Conservation (phyloP, 2,113 vertebrate species). For the Menura novaehollandiae region DNA sequence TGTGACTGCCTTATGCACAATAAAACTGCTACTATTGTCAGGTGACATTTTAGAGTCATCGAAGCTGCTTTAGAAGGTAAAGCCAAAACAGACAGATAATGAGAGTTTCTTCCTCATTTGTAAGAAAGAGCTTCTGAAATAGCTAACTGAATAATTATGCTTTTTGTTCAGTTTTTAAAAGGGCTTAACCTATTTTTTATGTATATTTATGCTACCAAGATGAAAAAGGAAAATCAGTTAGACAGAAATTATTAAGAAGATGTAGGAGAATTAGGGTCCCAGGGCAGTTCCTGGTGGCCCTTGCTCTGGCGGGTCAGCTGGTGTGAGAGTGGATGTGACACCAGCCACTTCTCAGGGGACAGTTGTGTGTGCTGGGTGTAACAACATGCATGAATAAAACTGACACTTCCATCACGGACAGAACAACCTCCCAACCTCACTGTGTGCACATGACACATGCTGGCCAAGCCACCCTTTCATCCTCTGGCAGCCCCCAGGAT, state of each 20-base stretch:
- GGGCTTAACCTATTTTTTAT: background rate
- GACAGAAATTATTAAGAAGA: background rate
- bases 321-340: fast-evolving
- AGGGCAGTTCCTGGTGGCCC: background rate
- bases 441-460: fast-evolving
- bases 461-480: background rate
- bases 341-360: background rate
- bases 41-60: background rate
- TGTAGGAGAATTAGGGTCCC: background rate
- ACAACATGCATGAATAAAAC: background rate
- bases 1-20: background rate
- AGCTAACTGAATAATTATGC: background rate
- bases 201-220: background rate
- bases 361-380: background rate
- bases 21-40: background rate
- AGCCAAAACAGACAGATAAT: background rate
- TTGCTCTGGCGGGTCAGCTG: background rate
- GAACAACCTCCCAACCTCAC: background rate
- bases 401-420: background rate
- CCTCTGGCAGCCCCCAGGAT: background rate
- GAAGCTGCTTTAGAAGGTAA: background rate
- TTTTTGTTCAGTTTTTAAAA: background rate
- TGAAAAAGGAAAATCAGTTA: background rate
- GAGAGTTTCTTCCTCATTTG: background rate
- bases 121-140: background rate